These are phyloP conservation scores for Drosophila siamana DNA, from an alignment of 2,888 invertebrate genomes.

Conservation along the genomic window DNA sequence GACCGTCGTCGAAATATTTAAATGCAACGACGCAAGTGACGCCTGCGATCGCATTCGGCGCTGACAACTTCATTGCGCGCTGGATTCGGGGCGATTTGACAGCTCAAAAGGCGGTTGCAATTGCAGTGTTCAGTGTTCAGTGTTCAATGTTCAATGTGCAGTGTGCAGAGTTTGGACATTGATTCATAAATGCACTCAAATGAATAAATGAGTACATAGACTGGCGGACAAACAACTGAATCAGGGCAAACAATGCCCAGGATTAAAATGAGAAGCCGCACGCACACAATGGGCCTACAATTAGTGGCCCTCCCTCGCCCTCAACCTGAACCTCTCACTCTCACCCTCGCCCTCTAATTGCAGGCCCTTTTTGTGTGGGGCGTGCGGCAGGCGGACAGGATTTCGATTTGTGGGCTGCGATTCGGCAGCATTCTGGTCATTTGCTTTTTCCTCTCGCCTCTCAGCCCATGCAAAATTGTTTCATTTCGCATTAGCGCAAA, in stretches of 20 bases:
- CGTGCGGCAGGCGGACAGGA: constrained; percentile 49
- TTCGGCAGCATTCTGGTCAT: constrained; percentile 8
- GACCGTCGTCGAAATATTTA: constrained; percentile 48
- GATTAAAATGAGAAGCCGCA: constrained; percentile 67
- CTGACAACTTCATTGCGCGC: constrained; percentile 73
- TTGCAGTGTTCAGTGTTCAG: not conserved
- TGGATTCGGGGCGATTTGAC: constrained; percentile 43
- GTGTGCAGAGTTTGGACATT: constrained; percentile 29
- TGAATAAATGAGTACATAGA: constrained; percentile 50
- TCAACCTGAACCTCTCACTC: constrained; percentile 17
- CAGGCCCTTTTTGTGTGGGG: constrained; percentile 56
- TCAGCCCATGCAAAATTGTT: constrained; percentile 40
- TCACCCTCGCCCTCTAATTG: constrained; percentile 43
- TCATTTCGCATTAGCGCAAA: constrained; percentile 29
- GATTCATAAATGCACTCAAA: constrained; percentile 47
- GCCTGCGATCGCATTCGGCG: constrained; percentile 43
- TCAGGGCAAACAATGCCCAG: constrained; percentile 64
- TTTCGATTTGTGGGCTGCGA: constrained; percentile 21
- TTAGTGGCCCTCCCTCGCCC: constrained; percentile 44
- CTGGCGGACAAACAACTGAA: constrained; percentile 51
- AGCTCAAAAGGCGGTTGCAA: constrained; percentile 42
- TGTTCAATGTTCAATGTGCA: not conserved
- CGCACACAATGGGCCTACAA: constrained; percentile 62
- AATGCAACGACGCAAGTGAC: constrained; percentile 41
- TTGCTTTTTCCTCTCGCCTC: constrained; percentile 9